Evolutionary conservation across 2,797 vertebrate genomes (phyloP), one percentile per base, ranked within the genome.

Genomic region (Pseudotriccus pelzelni): DNA sequence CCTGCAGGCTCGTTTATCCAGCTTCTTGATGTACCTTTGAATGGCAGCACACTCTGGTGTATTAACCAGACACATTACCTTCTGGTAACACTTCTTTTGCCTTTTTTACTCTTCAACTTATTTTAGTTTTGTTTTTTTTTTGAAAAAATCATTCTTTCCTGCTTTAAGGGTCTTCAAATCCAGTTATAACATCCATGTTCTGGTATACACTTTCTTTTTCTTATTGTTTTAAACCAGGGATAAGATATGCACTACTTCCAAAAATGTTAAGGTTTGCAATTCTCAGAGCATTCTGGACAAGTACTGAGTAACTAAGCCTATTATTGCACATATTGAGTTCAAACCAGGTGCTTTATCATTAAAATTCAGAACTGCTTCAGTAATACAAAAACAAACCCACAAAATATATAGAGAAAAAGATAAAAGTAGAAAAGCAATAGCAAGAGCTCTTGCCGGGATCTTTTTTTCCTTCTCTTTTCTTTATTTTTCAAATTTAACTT

Each of bases 311-410:
- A 92, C 88, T 94, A 91, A 96, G 84, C 55, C 62, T 93, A 81
- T 93, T 96, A 94, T 64, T 83, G 70, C 52, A 78, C 17, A 63
- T 73, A n/a, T 46, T 84, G 74, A 23, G 27, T 72, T 92, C 8
- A 22, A 76, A 68, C 84, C 91, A 96, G 94, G 37, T 69, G 4
- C 30, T 94, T 94, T 96, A 91, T 96, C 93, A 93, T 96, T 93
- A 74, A 80, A 87, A 96, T 95, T 96, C 95, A 93, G 91, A 90
- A 81, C 74, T n/a, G 21, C 44, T 84, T 46, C 55, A 90, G 49
- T 64, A 87, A 88, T 55, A 91, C 44, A 88, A 67, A 97, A 92
- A 69, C 73, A 95, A 84, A 76, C n/a, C 9, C 50, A 77, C 16
- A 63, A 94, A 93, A 91, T 93, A 81, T 52, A 74, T 10, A 27